A percentile compares a stretch with the other conserved stretches of the same genome.
Conservation (phyloP, 2,888 invertebrate species). For the Xestia c-nigrum region DNA sequence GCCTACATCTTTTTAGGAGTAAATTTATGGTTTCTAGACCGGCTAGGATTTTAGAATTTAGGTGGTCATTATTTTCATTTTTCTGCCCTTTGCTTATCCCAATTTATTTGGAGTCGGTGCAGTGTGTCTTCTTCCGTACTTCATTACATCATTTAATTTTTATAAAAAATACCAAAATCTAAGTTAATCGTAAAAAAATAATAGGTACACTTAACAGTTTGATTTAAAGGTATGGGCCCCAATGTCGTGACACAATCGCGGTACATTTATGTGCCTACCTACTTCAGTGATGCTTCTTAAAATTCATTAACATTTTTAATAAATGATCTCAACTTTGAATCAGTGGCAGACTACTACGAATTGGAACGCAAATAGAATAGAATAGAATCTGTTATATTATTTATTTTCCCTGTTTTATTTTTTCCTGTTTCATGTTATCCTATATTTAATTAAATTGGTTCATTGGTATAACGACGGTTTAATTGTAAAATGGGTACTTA, state of each 20-base stretch:
- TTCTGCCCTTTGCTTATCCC: not conserved
- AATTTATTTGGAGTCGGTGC: not conserved
- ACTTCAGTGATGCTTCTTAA: not conserved
- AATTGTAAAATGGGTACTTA: not conserved
- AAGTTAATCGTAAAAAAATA: not conserved
- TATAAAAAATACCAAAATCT: not conserved
- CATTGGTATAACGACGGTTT: not conserved
- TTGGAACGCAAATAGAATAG: not conserved
- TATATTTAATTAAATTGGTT: not conserved
- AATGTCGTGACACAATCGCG: too few relatives aligned
- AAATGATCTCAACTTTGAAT: not conserved
- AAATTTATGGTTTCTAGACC: slow-evolving; percentile 5
- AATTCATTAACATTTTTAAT: not conserved
- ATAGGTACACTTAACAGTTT: too few relatives aligned
- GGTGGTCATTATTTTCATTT: not conserved
- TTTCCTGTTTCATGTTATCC: not conserved
- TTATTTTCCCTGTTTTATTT: slow-evolving; percentile 2
- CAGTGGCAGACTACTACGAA: not conserved
- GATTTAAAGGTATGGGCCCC: too few relatives aligned
- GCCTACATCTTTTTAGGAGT: slow-evolving; percentile 13
- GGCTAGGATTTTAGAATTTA: not conserved
- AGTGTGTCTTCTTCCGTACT: too few relatives aligned
- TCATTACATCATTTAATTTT: too few relatives aligned
- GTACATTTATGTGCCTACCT: too few relatives aligned
- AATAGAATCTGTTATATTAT: not conserved